Evolutionary conservation across 2,888 invertebrate genomes (phyloP).

Genomic region (Theristus sp.): DNA sequence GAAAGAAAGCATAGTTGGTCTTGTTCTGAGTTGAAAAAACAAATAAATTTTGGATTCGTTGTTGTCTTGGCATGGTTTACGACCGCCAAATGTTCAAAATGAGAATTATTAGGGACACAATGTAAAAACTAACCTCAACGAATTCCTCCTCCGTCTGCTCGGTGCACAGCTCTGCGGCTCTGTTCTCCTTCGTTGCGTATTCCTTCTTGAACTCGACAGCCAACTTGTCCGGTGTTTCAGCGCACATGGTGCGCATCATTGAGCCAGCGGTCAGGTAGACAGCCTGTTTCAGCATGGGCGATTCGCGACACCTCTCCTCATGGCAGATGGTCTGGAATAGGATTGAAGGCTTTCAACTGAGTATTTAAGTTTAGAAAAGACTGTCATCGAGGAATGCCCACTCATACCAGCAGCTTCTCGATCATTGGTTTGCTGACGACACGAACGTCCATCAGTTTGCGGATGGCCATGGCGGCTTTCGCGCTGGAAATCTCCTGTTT

Average conservation of each 20-base stretch:
- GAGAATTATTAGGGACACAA: too few species aligned
- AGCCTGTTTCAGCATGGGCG: constrained; percentile 3
- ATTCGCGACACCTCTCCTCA: constrained; percentile 5
- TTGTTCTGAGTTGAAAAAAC: too few species aligned
- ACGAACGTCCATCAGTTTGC: constrained; percentile 8
- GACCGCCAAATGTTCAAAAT: too few species aligned
- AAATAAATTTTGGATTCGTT: too few species aligned
- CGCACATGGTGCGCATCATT: constrained; percentile 6
- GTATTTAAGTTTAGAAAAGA: too few species aligned
- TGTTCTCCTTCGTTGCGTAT: too few species aligned
- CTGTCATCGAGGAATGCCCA: neutral
- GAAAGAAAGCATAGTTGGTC: too few species aligned
- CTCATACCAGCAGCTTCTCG: constrained; percentile 6
- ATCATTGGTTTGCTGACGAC: constrained; percentile 9
- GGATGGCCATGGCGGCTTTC: constrained; percentile 6
- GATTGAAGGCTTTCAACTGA: too few species aligned
- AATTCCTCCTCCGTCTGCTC: neutral
- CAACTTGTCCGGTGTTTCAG: constrained; percentile 8
- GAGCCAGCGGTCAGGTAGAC: constrained; percentile 8
- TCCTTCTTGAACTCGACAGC: constrained; percentile 14
- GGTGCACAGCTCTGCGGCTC: constrained; percentile 7
- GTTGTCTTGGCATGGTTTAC: too few species aligned
- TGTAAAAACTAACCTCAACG: constrained; percentile 6
- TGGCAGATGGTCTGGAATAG: constrained; percentile 1
- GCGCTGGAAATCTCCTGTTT: constrained; percentile 5